Conservation (phyloP, 1,140 invertebrate genomes). For the Hylyphantes graminicola region DNA sequence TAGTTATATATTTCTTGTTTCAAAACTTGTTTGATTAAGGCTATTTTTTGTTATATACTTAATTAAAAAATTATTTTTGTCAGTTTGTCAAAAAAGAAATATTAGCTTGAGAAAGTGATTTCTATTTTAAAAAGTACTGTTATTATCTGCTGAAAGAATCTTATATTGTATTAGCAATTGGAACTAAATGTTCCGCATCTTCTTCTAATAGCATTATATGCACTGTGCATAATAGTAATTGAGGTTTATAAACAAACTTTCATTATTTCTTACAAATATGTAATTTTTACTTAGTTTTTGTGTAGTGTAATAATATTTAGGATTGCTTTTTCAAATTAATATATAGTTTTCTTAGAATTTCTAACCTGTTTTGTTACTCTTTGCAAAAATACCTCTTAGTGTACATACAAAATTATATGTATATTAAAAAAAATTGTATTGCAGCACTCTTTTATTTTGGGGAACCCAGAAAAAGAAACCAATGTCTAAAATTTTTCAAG, state of each 20-base stretch:
- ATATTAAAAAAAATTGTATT: constrained; percentile 45
- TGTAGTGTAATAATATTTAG: no score
- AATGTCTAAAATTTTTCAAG: constrained; percentile 75
- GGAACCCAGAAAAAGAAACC: constrained; percentile 91
- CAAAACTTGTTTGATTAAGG: neutral
- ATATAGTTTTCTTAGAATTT: neutral
- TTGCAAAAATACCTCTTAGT: neutral
- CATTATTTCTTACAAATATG: no score
- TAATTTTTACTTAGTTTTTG: no score
- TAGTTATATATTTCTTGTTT: constrained; percentile 64
- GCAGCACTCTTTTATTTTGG: constrained; percentile 83
- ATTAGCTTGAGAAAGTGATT: neutral
- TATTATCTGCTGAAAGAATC: neutral
- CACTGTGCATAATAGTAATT: no score
- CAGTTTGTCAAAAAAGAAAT: neutral
- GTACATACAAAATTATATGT: neutral
- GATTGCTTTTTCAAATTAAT: neutral
- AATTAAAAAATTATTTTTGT: no score
- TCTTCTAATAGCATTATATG: no score
- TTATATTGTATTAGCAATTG: no score
- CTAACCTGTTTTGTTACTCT: neutral
- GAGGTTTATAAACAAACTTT: no score
- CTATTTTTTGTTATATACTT: no score
- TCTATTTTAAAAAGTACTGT: no score
- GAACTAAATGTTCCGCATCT: no score